Base-by-base conservation (phyloP, 2,888 invertebrate species). In the Drosophila pseudotakahashii region DNA sequence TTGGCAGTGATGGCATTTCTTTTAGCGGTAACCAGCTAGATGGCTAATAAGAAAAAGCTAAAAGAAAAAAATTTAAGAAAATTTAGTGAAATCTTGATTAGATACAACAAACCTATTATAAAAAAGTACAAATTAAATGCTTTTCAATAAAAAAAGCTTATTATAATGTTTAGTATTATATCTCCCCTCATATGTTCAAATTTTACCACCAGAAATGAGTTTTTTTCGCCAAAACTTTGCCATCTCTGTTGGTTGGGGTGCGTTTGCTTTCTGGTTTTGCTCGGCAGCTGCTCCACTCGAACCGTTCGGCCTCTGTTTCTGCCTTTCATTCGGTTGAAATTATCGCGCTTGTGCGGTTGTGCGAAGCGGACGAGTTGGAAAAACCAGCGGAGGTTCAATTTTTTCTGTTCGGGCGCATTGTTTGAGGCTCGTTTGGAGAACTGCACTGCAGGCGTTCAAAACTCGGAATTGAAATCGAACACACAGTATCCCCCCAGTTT, bases 281-380 rank as follows among this genome's bases (percentile, higher is more conserved):
- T 34, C 52, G 64, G 61, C 70, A 59, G 39, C 30, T 64, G 63
- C 78, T 70, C 44, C 37, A 57, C 26, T 53, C 57, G 30, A 16
- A n/a, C 39, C 14, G 14, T 16, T 60, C 41, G 32, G 59, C 57
- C 47, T 52, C 55, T 39, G 47, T 16, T 53, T 58, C 16, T 55
- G 37, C 30, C 30, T 32, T 55, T 58, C 54, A 47, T 77, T 86
- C 69, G 80, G 78, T 83, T 83, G 78, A 86, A 83, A 75, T 73
- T 47, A 63, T 86, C 83, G 88, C 78, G 76, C 63, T 78, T 59
- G 88, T 70, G 76, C 85, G 81, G 81, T 79, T 81, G 85, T 81
- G 81, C 79, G 80, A 79, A 84, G 79, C 87, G 87, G 84, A 83
- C 59, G 70, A 67, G 70, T 78, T 62, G 73, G 77, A 75, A 67